phyloP scores from a whole-genome alignment of 2,113 vertebrate species.

The Leucosticte australis region DNA sequence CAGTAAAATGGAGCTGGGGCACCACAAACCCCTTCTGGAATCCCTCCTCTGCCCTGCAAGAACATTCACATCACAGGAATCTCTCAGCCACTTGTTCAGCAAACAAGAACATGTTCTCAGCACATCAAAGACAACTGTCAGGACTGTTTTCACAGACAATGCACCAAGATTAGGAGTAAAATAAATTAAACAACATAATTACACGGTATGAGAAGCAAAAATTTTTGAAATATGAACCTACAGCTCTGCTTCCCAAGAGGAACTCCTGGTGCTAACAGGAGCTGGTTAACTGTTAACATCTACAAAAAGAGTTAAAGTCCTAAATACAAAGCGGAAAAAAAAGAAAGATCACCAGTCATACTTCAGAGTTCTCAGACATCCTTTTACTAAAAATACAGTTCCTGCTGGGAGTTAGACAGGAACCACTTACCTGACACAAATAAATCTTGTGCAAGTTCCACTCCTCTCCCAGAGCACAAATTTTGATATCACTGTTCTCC shows the following conservation, averaged over 20 bases:
- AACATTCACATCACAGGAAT: not conserved
- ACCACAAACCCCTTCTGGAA: not conserved
- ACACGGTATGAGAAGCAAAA: not conserved
- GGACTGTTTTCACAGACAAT: not conserved
- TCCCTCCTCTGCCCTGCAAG: not conserved
- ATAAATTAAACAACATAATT: not conserved
- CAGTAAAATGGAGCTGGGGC: not conserved
- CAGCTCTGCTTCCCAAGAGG: not conserved
- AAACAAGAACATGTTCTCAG: not conserved
- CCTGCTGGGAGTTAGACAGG: not conserved
- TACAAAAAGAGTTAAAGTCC: not conserved
- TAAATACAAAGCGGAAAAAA: fast-evolving
- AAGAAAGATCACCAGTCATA: not conserved
- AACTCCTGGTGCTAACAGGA: not conserved
- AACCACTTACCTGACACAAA: slow-evolving; percentile 87
- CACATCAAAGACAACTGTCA: not conserved
- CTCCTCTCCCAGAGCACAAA: slow-evolving; percentile 92
- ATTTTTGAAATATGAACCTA: not conserved
- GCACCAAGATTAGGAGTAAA: not conserved
- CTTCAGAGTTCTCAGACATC: not conserved
- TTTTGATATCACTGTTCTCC: slow-evolving; percentile 95
- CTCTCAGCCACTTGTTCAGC: not conserved
- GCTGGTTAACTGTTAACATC: not conserved
- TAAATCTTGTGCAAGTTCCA: slow-evolving; percentile 98
- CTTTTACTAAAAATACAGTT: not conserved